Evolutionary conservation across 2,797 vertebrate genomes (phyloP).

Genomic region (Emydoidea blandingii): DNA sequence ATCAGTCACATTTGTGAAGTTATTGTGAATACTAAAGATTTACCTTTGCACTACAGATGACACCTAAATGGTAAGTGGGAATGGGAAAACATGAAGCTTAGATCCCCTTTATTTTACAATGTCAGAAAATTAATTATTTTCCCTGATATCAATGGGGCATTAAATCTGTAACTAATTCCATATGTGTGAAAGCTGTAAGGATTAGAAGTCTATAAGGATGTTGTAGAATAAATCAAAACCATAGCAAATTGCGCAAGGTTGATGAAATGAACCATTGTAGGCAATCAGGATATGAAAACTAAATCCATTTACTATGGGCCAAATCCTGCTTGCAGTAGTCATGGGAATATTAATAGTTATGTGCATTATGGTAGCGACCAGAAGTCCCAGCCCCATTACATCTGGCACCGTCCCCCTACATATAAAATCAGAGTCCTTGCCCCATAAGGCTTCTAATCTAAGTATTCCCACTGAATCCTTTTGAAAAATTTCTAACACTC

Average conservation of each 20-base stretch:
- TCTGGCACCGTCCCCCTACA: background rate
- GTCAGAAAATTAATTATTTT: slow-evolving; percentile 62
- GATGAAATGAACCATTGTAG: slow-evolving; percentile 34
- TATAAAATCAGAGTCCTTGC: background rate
- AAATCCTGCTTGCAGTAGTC: background rate
- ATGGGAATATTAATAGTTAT: slow-evolving; percentile 10
- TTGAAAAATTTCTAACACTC: background rate
- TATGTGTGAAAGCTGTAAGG: slow-evolving; percentile 32
- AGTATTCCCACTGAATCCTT: background rate
- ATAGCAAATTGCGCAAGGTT: slow-evolving; percentile 53
- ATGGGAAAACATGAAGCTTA: slow-evolving; percentile 31
- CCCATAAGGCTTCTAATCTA: background rate
- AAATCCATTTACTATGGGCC: slow-evolving; percentile 38
- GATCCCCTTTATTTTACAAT: slow-evolving; percentile 33
- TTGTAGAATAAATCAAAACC: slow-evolving; percentile 59
- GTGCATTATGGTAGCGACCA: background rate
- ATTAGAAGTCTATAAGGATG: slow-evolving; percentile 31
- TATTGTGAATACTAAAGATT: background rate
- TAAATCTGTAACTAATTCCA: slow-evolving; percentile 62
- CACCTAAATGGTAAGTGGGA: slow-evolving; percentile 20
- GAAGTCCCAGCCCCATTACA: background rate
- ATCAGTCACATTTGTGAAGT: background rate
- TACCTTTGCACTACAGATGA: background rate
- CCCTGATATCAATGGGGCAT: slow-evolving; percentile 30
- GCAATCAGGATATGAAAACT: slow-evolving; percentile 47